phyloP scores from a whole-genome alignment of 2,888 invertebrate species.

The Drosophila nr. perissopoda region DNA sequence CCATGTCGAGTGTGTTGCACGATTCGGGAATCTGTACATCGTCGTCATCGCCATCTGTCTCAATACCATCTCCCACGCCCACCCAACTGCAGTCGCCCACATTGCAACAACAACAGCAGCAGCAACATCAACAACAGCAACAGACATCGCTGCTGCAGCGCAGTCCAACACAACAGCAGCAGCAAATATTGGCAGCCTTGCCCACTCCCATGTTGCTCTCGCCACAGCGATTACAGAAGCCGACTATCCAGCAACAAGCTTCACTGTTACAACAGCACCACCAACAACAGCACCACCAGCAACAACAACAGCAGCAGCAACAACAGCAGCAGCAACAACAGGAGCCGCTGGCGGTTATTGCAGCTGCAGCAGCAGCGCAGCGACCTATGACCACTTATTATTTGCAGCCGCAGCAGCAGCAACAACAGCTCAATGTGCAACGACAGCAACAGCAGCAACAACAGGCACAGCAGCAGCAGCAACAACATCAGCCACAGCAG shows the following conservation, averaged over 20 bases:
- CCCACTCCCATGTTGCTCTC: slow-evolving; percentile 75
- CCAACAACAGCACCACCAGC: slow-evolving; percentile 29
- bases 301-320: slow-evolving; percentile 37
- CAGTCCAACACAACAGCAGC: slow-evolving; percentile 67
- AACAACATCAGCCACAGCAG: slow-evolving; percentile 27
- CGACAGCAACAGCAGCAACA: slow-evolving; percentile 25
- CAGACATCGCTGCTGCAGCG: slow-evolving; percentile 65
- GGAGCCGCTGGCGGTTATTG: slow-evolving; percentile 58
- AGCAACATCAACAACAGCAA: slow-evolving; percentile 50
- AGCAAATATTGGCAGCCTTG: slow-evolving; percentile 69
- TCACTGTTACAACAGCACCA: slow-evolving; percentile 28
- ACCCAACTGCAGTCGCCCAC: slow-evolving; percentile 83
- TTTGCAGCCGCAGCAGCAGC: slow-evolving; percentile 42
- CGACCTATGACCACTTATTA: slow-evolving; percentile 52
- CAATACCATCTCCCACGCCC: slow-evolving; percentile 83
- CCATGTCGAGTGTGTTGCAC: slow-evolving; percentile 81
- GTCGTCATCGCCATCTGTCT: slow-evolving; percentile 84
- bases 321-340: slow-evolving; percentile 45
- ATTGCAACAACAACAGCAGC: slow-evolving; percentile 58
- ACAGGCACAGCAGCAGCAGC: slow-evolving; percentile 19
- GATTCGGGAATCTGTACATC: slow-evolving; percentile 85
- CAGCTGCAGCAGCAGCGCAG: slow-evolving; percentile 58
- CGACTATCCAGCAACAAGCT: slow-evolving; percentile 36
- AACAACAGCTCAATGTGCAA: slow-evolving; percentile 6
- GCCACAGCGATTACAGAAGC: slow-evolving; percentile 65